Conservation (phyloP, 2,113 vertebrate genomes). For the Takifugu flavidus region DNA sequence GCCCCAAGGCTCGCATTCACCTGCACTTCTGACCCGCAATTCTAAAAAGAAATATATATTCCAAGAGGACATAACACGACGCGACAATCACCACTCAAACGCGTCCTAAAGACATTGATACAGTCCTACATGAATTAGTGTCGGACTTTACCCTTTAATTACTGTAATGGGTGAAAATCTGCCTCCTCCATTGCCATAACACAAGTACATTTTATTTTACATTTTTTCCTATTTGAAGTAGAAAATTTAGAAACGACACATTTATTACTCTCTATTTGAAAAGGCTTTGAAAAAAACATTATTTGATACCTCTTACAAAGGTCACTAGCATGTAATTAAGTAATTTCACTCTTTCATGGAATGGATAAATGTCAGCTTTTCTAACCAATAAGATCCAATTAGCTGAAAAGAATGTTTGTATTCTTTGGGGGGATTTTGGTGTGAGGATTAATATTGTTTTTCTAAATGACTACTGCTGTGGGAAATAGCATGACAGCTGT, state of each 20-base stretch:
- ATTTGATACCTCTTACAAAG: not conserved
- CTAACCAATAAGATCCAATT: slow-evolving; percentile 1
- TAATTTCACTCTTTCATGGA: slow-evolving; percentile 1
- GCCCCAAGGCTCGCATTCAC: slow-evolving; percentile 3
- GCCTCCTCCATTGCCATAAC: not conserved
- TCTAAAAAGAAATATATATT: slow-evolving; percentile 3
- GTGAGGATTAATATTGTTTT: slow-evolving; percentile 1
- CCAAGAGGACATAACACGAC: not conserved
- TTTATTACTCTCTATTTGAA: not conserved
- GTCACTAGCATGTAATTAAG: not conserved
- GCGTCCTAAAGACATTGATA: not conserved
- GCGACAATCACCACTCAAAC: not conserved
- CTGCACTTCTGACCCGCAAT: slow-evolving; percentile 17
- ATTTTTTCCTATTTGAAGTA: not conserved
- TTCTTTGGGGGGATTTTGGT: slow-evolving; percentile 1
- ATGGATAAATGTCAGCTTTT: slow-evolving; percentile 1
- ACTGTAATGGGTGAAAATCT: not conserved
- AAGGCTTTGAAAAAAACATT: not conserved
- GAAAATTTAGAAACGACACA: not conserved
- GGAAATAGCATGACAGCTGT: slow-evolving; percentile 21
- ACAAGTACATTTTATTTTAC: not conserved
- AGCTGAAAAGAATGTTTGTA: not conserved
- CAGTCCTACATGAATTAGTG: not conserved
- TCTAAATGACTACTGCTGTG: slow-evolving; percentile 7
- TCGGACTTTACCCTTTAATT: not conserved